Base-by-base conservation (phyloP, 2,888 invertebrate genomes). In the Agriopis leucophaearia region DNA sequence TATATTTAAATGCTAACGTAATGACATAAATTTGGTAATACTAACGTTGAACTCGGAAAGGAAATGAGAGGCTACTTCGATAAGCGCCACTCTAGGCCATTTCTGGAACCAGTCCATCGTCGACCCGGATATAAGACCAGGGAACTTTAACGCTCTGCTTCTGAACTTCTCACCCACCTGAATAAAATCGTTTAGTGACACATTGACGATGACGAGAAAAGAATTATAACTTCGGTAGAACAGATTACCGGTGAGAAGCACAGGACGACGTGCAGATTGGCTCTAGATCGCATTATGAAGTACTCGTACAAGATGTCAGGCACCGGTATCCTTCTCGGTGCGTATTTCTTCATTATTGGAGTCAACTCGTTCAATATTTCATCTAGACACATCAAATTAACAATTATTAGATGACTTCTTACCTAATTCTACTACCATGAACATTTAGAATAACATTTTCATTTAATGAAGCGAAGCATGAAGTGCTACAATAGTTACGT, bases 41-140 rank as follows among this genome's bases (percentile, higher is more conserved):
- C 59, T 73, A 67, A 92, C 93, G 64, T 95, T 86, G 77, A 96
- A 98, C 8, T 95, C 94, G 6, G 87, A 84, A 56, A 98, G 88
- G 85, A 97, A 97, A 88, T 98, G 97, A 56, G 95, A 91, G 0
- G 98, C 96, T 0, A 98, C 98, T 78, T 97, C 97, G 68, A 97
- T 95, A 12, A 98, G 90, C 0, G 98, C 98, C 85, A 96, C 97
- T 82, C 94, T 95, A 0, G 98, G 98, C 98, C 98, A 98, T 74
- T 96, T 96, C 77, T 96, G 96, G 90, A 98, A 98, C 98, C 98
- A 98, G 86, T 98, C 97, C 91, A 98, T 97, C 0, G 97, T 97
- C 75, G 98, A 98, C 0, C 98, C 98, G 12, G 98, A 98, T 82
- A 98, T 98, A 10, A 98, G 94, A 7, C 97, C 98, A 0, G 98